Conservation (phyloP, 2,797 vertebrate species). For the Stomatorhinus walkeri region DNA sequence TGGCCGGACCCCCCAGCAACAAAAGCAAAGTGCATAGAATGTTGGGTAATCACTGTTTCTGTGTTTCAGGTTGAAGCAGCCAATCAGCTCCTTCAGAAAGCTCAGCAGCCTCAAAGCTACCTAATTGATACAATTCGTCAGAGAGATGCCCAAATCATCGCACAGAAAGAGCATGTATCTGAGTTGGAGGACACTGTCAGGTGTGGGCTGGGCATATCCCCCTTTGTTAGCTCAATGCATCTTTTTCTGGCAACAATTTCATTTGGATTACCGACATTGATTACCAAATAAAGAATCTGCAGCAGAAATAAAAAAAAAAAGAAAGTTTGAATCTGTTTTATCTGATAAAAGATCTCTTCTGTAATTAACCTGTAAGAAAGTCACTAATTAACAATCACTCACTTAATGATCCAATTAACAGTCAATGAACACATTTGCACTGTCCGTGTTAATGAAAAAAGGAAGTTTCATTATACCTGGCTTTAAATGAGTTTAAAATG, state of each 20-base stretch:
- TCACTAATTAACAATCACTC: constrained; percentile 9
- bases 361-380: background rate
- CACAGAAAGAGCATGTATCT: constrained; percentile 61
- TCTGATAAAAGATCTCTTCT: background rate
- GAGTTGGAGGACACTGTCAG: constrained; percentile 78
- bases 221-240: background rate
- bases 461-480: background rate
- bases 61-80: constrained; percentile 68
- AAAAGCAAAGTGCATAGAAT: background rate
- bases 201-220: constrained; percentile 47
- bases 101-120: constrained; percentile 88
- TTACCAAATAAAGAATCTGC: background rate
- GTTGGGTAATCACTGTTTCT: background rate
- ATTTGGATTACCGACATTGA: background rate
- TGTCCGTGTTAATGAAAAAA: background rate
- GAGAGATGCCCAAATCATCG: constrained; percentile 73
- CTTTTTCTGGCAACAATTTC: background rate
- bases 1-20: background rate
- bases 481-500: background rate
- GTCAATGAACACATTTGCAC: background rate
- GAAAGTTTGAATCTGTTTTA: background rate
- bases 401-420: background rate
- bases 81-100: constrained; percentile 77
- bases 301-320: background rate
- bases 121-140: constrained; percentile 83